Percentiles rank a stretch among this genome's conserved stretches.
phyloP scores from a whole-genome alignment of 30 jellyfish, hydroid and myxozoan genomes.

The Morbakka virulenta region DNA sequence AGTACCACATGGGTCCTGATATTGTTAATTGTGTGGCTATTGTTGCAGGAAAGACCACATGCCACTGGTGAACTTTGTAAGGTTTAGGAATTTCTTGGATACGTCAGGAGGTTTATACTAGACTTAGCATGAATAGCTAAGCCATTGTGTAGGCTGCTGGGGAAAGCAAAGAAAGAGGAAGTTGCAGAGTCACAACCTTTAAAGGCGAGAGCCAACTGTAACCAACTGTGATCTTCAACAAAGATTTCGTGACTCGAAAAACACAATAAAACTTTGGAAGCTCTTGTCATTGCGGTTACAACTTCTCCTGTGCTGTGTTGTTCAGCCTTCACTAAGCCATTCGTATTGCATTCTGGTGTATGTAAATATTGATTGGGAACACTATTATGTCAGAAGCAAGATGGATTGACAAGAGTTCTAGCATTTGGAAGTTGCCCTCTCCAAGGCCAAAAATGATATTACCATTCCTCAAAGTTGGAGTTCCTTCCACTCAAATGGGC shows the following conservation, averaged over 20 bases:
- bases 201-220: background rate
- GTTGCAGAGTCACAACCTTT: too few relatives aligned
- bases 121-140: conserved; percentile 26
- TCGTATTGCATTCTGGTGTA: conserved; percentile 38
- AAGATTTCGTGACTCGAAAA: background rate
- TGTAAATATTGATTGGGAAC: conserved; percentile 25
- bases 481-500: conserved; percentile 41
- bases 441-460: conserved; percentile 23
- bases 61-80: conserved; percentile 37
- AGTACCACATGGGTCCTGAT: too few relatives aligned
- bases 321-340: conserved; percentile 14
- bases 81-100: conserved; percentile 13
- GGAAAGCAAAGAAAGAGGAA: too few relatives aligned
- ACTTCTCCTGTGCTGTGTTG: conserved; percentile 25
- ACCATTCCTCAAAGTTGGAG: conserved; percentile 41
- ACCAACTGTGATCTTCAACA: conserved; percentile 21
- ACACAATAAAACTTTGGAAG: conserved; percentile 20
- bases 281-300: conserved; percentile 14
- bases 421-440: conserved; percentile 34
- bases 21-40: conserved; percentile 2
- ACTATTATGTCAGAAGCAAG: conserved; percentile 32
- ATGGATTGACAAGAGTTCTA: conserved; percentile 20
- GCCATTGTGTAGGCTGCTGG: conserved; percentile 15
- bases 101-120: conserved; percentile 23
- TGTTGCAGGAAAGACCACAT: conserved; percentile 2